Percentiles rank a stretch among this genome's conserved stretches.
These are phyloP conservation scores for Kryptolebias ocellatus DNA, from an alignment of 2,797 vertebrate genomes.

Conservation along the genomic window DNA sequence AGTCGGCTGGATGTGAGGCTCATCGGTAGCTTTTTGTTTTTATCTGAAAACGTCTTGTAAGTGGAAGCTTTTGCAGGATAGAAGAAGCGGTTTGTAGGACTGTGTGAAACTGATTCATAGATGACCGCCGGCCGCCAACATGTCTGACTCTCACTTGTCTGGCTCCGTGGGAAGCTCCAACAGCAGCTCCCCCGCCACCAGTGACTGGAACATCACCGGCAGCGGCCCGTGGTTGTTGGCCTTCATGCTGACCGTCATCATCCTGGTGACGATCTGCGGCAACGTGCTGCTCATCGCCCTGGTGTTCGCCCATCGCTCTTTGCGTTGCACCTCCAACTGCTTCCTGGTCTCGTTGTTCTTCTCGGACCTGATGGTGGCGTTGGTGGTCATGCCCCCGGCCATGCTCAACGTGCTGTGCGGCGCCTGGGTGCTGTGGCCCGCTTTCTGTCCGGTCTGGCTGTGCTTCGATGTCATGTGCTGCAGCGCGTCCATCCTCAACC, in stretches of 20 bases:
- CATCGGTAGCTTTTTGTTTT: slow-evolving; percentile 3
- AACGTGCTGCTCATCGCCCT: slow-evolving; percentile 91
- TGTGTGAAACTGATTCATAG: slow-evolving; percentile 13
- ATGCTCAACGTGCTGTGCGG: slow-evolving; percentile 94
- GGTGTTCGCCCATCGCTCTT: slow-evolving; percentile 91
- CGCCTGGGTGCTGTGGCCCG: slow-evolving; percentile 88
- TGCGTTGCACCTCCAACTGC: slow-evolving; percentile 96
- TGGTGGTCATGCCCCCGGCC: slow-evolving; percentile 98
- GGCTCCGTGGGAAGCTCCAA: slow-evolving; percentile 65
- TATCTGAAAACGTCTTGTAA: slow-evolving; percentile 9
- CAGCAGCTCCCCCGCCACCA: slow-evolving; percentile 61
- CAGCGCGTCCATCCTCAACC: slow-evolving; percentile 97
- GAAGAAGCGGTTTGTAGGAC: slow-evolving; percentile 7
- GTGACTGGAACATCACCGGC: slow-evolving; percentile 80
- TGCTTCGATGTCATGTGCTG: slow-evolving; percentile 99
- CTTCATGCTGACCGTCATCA: slow-evolving; percentile 88
- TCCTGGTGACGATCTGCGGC: slow-evolving; percentile 88
- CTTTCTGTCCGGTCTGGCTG: slow-evolving; percentile 93
- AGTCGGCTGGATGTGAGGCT: slow-evolving; percentile 32
- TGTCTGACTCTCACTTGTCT: slow-evolving; percentile 69
- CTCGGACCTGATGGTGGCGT: slow-evolving; percentile 95
- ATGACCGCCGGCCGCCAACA: slow-evolving; percentile 36
- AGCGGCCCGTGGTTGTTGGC: slow-evolving; percentile 88
- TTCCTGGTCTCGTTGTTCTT: slow-evolving; percentile 97
- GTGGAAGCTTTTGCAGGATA: slow-evolving; percentile 16